Base-by-base conservation (phyloP, 2,113 vertebrate species). In the Equus quagga region DNA sequence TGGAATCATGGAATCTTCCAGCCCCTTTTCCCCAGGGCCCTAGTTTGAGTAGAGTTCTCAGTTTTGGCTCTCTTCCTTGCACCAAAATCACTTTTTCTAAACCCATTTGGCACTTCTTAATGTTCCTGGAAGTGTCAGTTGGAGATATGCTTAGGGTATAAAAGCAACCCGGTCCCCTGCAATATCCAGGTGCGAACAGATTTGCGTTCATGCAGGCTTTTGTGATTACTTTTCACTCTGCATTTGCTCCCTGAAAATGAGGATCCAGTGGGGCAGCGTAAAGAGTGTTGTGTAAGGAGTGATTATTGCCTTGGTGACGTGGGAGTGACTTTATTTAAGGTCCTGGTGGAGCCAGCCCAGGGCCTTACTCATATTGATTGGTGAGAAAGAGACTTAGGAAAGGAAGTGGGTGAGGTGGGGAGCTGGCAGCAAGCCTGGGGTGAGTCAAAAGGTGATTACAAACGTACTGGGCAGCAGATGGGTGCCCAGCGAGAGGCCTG, bases 251-350 rank as follows among this genome's bases (percentile, higher is more conserved):
- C 78, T 62, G 89, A 72, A 89, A 75, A 87, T 85, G n/a, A 72
- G 56, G 36, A 96, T 54, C n/a, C 82, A 60, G 81, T 17, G 49
- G 12, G 21, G 41, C 5, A 54, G 75, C n/a, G 9, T 17, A 2
- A 36, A 86, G 75, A 78, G 31, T 79, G 18, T 60, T 92, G 75
- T 62, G 65, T 84, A 70, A 82, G 67, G 13, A 54, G 54, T 28
- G 94, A 97, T 96, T 98, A 56, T 95, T 95, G 58, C 80, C 83
- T 41, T 79, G 89, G 97, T 18, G 33, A 96, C 3, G 5, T 2
- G n/a, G 96, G 96, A 95, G 79, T 94, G 95, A 62, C 96, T 96
- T 96, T 97, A 91, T 92, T 94, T 90, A 91, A 92, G 70, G 41
- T 95, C 86, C 69, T 91, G 97, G 82, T 96, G 94, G 95, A 93